Evolutionary conservation across 2,888 invertebrate genomes (phyloP).

Genomic region (Alentia gelatinosa): DNA sequence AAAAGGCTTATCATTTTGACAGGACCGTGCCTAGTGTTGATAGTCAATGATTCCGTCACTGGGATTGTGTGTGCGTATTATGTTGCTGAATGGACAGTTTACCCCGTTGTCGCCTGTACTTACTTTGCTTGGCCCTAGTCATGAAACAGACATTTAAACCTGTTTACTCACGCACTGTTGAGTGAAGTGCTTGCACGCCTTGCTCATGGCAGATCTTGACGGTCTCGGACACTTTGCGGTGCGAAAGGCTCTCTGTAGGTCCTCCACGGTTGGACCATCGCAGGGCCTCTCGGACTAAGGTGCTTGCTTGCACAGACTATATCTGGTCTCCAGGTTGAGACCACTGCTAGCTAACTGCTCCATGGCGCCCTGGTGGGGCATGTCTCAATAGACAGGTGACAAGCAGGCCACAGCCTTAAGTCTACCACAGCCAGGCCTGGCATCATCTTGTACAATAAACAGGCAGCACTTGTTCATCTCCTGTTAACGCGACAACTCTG

Average conservation of each 20-base stretch:
- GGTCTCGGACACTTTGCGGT: neutral
- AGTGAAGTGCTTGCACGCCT: neutral
- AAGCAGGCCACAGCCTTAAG: conserved; percentile 14
- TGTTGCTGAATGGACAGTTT: neutral
- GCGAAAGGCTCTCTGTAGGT: neutral
- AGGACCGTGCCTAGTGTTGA: neutral
- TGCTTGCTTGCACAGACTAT: neutral
- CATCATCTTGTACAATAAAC: neutral
- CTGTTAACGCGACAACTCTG: too few relatives aligned
- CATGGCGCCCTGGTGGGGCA: neutral
- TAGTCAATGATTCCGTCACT: neutral
- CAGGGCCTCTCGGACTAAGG: neutral
- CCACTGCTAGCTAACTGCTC: neutral
- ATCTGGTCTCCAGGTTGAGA: neutral
- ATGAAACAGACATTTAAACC: too few relatives aligned
- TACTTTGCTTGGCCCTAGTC: conserved; percentile 1
- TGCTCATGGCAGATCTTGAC: neutral
- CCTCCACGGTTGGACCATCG: neutral
- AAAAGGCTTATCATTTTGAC: conserved; percentile 1
- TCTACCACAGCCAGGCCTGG: neutral
- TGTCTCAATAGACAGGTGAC: neutral
- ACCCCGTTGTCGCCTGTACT: neutral
- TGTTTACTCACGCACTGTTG: neutral
- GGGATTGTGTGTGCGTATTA: neutral
- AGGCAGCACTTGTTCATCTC: too few relatives aligned